These are phyloP conservation scores for Fragum whitleyi DNA, from an alignment of 2,888 invertebrate genomes.

Conservation along the genomic window DNA sequence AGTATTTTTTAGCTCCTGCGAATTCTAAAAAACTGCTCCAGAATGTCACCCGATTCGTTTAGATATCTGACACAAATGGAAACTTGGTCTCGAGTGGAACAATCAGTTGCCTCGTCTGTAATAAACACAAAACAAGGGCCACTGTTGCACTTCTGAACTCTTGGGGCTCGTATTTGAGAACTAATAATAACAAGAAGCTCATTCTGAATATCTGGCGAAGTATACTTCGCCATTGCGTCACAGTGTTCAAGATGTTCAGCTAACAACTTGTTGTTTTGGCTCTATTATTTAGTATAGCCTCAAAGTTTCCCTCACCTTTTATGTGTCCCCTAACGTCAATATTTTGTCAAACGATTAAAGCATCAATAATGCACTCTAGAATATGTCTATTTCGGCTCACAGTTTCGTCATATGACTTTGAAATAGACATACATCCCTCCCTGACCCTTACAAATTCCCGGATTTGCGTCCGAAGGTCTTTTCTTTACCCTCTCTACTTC, in stretches of 20 bases:
- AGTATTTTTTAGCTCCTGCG: background rate
- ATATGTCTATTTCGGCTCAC: too few species aligned
- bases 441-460: slow-evolving; percentile 12
- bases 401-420: slow-evolving; percentile 32
- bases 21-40: background rate
- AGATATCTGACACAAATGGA: too few species aligned
- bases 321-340: slow-evolving; percentile 36
- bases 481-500: slow-evolving; percentile 1
- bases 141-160: slow-evolving; percentile 15
- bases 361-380: too few species aligned
- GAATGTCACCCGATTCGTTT: background rate
- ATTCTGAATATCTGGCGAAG: slow-evolving; percentile 33
- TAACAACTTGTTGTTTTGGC: background rate
- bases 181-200: slow-evolving; percentile 32
- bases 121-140: slow-evolving; percentile 17
- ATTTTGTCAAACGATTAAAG: too few species aligned
- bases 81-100: slow-evolving; percentile 14
- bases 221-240: slow-evolving; percentile 17
- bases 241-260: too few species aligned
- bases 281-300: slow-evolving; percentile 4
- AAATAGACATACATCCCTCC: background rate
- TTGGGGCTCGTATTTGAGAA: background rate
- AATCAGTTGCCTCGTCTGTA: slow-evolving; percentile 31
- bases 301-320: too few species aligned
- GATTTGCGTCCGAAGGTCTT: background rate